Percentiles rank a stretch among this genome's conserved stretches.
These are phyloP conservation scores for Nasua narica DNA, from an alignment of 2,797 vertebrate species.

Conservation along the genomic window DNA sequence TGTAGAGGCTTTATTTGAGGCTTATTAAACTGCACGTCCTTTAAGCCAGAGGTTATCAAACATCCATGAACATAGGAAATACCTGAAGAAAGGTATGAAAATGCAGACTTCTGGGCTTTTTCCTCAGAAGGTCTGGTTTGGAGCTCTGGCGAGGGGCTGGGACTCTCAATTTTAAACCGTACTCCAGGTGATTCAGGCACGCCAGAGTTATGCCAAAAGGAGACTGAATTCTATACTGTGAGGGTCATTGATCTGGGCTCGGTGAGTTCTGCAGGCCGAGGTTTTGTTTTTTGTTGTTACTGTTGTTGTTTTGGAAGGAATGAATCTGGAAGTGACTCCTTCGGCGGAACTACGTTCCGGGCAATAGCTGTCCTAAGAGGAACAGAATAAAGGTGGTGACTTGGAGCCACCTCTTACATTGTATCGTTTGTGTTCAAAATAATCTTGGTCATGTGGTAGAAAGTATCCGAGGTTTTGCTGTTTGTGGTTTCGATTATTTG, in stretches of 20 bases:
- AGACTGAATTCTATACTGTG: neutral
- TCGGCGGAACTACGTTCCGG: neutral
- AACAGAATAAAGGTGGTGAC: neutral
- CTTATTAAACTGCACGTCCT: slow-evolving; percentile 26
- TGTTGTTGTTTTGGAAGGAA: neutral
- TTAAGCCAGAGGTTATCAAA: neutral
- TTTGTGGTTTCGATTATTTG: neutral
- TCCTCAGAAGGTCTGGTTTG: neutral
- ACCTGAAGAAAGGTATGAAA: neutral
- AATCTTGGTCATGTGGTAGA: neutral
- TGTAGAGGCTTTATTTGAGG: neutral
- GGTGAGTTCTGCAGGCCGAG: neutral
- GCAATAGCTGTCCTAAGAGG: neutral
- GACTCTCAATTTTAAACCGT: neutral
- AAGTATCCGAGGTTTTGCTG: neutral
- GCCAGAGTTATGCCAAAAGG: neutral
- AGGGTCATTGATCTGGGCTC: neutral
- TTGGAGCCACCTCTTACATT: neutral
- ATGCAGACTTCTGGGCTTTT: neutral
- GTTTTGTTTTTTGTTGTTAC: neutral
- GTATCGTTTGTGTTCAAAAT: neutral
- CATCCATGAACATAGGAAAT: neutral
- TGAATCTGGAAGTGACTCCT: neutral
- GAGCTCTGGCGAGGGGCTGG: neutral
- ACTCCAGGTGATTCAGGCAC: neutral